Evolutionary conservation across 1,140 invertebrate species (phyloP).

Genomic region (Bombus confusus): DNA sequence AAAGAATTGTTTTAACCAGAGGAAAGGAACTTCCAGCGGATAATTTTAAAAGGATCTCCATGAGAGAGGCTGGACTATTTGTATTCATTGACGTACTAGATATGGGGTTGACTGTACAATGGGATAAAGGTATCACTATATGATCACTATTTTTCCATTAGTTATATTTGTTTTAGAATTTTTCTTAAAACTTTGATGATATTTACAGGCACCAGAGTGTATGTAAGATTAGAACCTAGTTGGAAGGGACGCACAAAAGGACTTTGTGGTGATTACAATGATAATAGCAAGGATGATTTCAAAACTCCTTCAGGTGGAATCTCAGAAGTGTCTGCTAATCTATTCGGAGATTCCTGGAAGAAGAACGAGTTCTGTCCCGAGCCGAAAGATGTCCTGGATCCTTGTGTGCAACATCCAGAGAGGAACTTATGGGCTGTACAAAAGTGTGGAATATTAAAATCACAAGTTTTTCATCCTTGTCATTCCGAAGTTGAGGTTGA

Average conservation of each 20-base stretch:
- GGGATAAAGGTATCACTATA: constrained; percentile 86
- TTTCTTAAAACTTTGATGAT: neutral
- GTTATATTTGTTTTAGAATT: neutral
- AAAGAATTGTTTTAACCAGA: constrained; percentile 85
- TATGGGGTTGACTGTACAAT: constrained; percentile 90
- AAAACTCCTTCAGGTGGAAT: constrained; percentile 90
- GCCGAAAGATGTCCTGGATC: constrained; percentile 82
- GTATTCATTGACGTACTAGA: constrained; percentile 90
- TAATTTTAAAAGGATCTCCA: constrained; percentile 79
- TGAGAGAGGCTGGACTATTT: constrained; percentile 87
- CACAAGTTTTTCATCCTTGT: constrained; percentile 88
- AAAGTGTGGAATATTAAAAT: constrained; percentile 90
- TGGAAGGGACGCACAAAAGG: constrained; percentile 91
- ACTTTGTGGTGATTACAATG: constrained; percentile 95
- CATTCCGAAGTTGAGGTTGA: constrained; percentile 90
- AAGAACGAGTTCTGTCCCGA: constrained; percentile 89
- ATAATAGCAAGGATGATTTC: constrained; percentile 91
- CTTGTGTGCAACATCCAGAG: constrained; percentile 88
- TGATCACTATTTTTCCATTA: neutral
- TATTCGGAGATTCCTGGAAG: constrained; percentile 95
- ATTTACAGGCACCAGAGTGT: constrained; percentile 87
- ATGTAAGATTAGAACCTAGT: constrained; percentile 88
- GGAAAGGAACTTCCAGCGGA: constrained; percentile 78
- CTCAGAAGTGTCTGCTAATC: constrained; percentile 86
- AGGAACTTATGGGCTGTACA: constrained; percentile 90